Evolutionary conservation across 2,888 invertebrate species (phyloP), one percentile per base, ranked within the genome.

Genomic region (Sisyra nigra): DNA sequence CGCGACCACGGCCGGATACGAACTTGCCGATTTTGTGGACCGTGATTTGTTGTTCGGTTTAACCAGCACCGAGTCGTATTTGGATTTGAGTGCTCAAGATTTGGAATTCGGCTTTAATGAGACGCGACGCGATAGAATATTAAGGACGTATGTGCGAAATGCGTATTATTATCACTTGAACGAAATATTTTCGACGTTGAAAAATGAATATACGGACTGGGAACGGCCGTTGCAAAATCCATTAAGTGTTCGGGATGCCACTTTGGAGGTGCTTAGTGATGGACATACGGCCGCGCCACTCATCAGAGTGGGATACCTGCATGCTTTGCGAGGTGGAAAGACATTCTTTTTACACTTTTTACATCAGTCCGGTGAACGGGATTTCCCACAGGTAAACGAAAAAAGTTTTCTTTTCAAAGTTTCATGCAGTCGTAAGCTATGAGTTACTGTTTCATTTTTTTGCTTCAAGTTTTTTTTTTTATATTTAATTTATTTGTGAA

Each of bases 151-250:
- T 63, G 92, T 94, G 48, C 76, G 93, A 50, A 96, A 96, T 67
- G 81, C 92, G 45, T 96, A 87, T 66, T 83, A 85, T 59, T 96
- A 84, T 66, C 94, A 96, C 65, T 73, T 93, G 53, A 91, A 89
- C 65, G 93, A 94, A 68, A 89, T 89, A 57, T 87, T 88, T 63
- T 89, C 92, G 42, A 91, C 93, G 42, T 71, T 94, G 53, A 72
- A 72, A 61, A 93, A 94, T 62, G 92, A 94, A 63, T 96, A 96
- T 65, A 93, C 92, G 46, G 92, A 94, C 63, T 94, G 94, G 93
- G 89, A 86, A 62, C 76, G 80, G 53, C 83, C 86, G 2, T 80
- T 86, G 51, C 81, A 87, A 55, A 86, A 85, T 61, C 85, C 88
- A 48, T 71, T 83, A 57, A 83, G 81, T 59, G 86, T 87, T 49